Percentiles rank a stretch among this genome's conserved stretches.
Evolutionary conservation across 1,140 invertebrate species (phyloP).

Genomic region (Drosophila ercepeae): DNA sequence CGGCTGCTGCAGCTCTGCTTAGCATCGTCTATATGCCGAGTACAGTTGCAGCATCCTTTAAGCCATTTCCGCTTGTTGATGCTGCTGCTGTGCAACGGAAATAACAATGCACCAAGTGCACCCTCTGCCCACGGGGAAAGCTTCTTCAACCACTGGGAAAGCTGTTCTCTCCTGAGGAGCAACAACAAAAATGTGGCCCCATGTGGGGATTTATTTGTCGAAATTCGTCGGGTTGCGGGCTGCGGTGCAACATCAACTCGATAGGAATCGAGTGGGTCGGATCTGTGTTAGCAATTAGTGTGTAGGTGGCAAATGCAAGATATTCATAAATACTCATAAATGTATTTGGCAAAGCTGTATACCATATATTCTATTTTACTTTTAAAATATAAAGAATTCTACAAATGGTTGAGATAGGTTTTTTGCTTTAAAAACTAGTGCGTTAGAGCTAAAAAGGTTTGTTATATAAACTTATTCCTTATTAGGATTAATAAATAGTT

Average conservation of each 20-base stretch:
- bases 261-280: constrained; percentile 25
- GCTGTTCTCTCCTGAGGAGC: neutral
- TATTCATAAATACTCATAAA: constrained; percentile 39
- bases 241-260: constrained; percentile 13
- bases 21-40: constrained; percentile 38
- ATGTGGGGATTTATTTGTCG: constrained; percentile 46
- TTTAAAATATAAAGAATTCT: no score
- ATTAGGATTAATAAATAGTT: no score
- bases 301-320: constrained; percentile 28
- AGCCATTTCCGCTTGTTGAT: constrained; percentile 77
- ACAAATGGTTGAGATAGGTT: no score
- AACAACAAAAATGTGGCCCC: constrained; percentile 5
- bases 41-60: constrained; percentile 73
- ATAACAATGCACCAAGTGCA: constrained; percentile 65
- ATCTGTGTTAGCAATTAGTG: constrained; percentile 40
- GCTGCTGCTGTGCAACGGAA: constrained; percentile 63
- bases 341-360: no score
- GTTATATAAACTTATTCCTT: no score
- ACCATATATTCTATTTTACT: no score
- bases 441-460: no score
- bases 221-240: constrained; percentile 28
- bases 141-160: neutral
- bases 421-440: no score
- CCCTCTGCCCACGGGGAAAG: neutral
- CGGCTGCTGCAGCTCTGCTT: constrained; percentile 2